Evolutionary conservation across 37 sponge, comb jelly and placozoan genomes (phyloP), one percentile per base, ranked within the genome.

Genomic region (Cladorhizidae sp.): DNA sequence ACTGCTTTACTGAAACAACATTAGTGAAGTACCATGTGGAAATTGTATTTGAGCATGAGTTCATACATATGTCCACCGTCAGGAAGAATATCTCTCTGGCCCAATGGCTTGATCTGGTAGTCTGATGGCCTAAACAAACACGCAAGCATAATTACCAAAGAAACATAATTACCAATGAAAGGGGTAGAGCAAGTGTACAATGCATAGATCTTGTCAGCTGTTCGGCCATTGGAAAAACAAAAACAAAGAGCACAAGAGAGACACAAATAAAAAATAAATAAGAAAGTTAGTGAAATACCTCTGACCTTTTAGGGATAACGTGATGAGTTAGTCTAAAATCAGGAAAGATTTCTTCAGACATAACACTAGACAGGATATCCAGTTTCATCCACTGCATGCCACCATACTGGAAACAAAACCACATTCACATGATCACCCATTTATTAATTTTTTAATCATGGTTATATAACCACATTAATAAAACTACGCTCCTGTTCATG

Each of bases 271-370:
- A n/a, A n/a, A n/a, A n/a, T n/a, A n/a, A n/a, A n/a, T n/a, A n/a
- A n/a, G n/a, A 20, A 17, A 54, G 55, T 54, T 20, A 17, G 55
- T 54, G 12, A 54, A 54, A 54, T 43, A 41, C 14, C 7, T 65
- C 55, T 38, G 51, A 92, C 89, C 83, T 87, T 64, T 84, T 92
- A 3, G 68, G 31, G 14, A 88, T 29, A 6, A 84, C 57, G 36
- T 77, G 74, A 40, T 88, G 89, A 50, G 93, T 88, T 28, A 92
- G 72, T 54, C 88, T 88, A 68, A 92, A 83, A 33, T 92, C 92
- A 33, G 92, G 92, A 38, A 38, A 38, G 11, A 92, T n/a, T 51
- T 92, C 88, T 36, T 92, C 92, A 17, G 45, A 43, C 43, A 64
- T 33, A n/a, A 70, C 39, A 8, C 45, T 75, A 40, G 80, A 59